These are phyloP conservation scores for Elanus axillaris DNA, from an alignment of 2,113 vertebrate species.

Conservation along the genomic window DNA sequence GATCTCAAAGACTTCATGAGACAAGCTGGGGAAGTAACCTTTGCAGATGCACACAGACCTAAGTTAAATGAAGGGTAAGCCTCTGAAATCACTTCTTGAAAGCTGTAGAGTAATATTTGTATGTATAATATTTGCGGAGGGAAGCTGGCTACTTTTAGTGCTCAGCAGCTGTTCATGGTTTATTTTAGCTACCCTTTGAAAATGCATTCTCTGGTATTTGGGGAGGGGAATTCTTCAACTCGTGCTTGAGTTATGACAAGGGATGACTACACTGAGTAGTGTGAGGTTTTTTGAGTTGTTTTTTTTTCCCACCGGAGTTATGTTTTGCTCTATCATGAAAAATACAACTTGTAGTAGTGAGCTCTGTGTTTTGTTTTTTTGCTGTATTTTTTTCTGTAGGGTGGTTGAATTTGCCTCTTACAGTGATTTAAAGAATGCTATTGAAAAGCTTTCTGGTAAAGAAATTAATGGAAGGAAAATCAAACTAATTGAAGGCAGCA, in stretches of 20 bases:
- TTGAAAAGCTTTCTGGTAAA: slow-evolving; percentile 95
- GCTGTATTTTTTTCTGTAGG: slow-evolving; percentile 52
- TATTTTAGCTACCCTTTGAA: background rate
- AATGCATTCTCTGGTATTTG: background rate
- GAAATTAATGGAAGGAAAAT: slow-evolving; percentile 99
- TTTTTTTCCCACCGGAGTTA: rapidly evolving
- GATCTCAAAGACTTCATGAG: slow-evolving; percentile 99
- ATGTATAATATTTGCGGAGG: rapidly evolving
- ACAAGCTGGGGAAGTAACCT: slow-evolving; percentile 97
- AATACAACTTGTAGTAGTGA: background rate
- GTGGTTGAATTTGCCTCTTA: slow-evolving; percentile 97
- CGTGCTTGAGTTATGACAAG: background rate
- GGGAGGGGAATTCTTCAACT: background rate
- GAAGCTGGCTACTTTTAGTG: background rate
- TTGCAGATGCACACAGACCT: slow-evolving; percentile 94
- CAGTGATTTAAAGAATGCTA: slow-evolving; percentile 94
- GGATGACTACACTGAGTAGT: background rate
- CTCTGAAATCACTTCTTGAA: background rate
- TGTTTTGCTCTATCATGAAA: background rate
- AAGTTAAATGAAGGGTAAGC: slow-evolving; percentile 95
- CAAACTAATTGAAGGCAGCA: slow-evolving; percentile 90
- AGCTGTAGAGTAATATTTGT: background rate
- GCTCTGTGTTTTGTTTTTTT: background rate
- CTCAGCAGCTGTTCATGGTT: background rate
- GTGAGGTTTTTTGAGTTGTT: background rate